phyloP scores from a whole-genome alignment of 2,113 vertebrate species.

The Melanerpes aurifrons region DNA sequence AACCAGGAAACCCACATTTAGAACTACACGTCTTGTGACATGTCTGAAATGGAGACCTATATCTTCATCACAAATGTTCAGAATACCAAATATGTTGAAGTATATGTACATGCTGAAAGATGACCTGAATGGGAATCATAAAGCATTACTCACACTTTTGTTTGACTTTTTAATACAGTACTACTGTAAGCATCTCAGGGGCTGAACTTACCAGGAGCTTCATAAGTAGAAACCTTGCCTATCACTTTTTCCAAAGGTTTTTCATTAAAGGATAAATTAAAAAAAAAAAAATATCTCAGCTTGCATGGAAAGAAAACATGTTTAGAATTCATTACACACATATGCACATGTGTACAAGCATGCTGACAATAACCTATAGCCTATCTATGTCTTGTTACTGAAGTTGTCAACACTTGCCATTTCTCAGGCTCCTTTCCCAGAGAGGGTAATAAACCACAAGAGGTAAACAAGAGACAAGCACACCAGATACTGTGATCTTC shows the following conservation, averaged over 20 bases:
- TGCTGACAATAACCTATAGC: neutral
- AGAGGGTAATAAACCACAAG: neutral
- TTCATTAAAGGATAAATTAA: neutral
- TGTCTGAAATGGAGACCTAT: neutral
- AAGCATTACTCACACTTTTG: no score
- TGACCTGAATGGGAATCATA: no score
- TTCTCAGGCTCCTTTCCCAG: neutral
- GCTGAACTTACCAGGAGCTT: neutral
- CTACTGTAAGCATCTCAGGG: no score
- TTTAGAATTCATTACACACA: neutral
- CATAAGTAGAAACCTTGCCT: neutral
- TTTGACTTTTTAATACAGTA: no score
- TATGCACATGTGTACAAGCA: neutral
- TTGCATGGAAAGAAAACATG: neutral
- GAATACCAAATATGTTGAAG: accelerated
- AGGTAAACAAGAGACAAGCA: accelerated
- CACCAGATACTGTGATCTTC: accelerated
- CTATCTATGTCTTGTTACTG: neutral
- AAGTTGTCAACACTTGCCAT: neutral
- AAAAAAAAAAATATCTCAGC: neutral
- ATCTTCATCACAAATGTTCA: neutral
- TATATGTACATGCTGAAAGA: no score
- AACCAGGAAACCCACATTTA: accelerated
- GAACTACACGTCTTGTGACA: neutral
- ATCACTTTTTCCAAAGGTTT: neutral